Percentiles rank a stretch among this genome's conserved stretches.
Evolutionary conservation across 2,113 vertebrate genomes (phyloP).

Genomic region (Edolisoma coerulescens): DNA sequence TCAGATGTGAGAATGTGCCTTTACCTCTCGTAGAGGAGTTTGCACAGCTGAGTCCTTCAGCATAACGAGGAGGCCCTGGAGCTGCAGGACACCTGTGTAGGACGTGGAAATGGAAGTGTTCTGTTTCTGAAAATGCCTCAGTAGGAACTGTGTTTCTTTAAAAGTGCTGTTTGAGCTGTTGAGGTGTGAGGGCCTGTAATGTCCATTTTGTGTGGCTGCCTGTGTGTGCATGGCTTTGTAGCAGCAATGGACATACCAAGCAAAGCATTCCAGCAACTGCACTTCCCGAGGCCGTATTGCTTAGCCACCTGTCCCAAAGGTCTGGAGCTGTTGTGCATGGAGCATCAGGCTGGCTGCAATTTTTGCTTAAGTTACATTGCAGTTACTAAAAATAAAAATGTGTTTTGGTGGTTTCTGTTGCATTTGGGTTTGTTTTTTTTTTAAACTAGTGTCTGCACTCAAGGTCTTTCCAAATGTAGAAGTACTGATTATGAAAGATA

Average conservation of each 20-base stretch:
- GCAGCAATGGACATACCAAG: not conserved
- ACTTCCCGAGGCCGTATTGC: rapidly evolving
- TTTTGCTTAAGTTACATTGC: not conserved
- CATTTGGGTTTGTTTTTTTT: too few relatives aligned
- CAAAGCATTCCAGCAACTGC: not conserved
- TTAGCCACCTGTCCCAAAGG: not conserved
- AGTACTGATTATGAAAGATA: not conserved
- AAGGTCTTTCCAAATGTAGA: not conserved
- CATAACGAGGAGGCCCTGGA: rapidly evolving
- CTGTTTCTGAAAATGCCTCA: not conserved
- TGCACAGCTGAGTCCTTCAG: not conserved
- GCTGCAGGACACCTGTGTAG: not conserved
- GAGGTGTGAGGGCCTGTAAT: not conserved
- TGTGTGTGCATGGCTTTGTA: not conserved
- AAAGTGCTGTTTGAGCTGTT: not conserved
- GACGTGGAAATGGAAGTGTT: not conserved
- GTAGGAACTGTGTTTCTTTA: not conserved
- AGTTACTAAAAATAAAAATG: not conserved
- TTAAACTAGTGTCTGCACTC: not conserved
- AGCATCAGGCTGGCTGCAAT: not conserved
- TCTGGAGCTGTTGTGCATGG: not conserved
- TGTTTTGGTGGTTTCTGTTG: not conserved
- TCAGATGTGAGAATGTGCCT: not conserved
- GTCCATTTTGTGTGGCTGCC: not conserved
- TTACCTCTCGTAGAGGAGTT: rapidly evolving